Evolutionary conservation across 2,797 vertebrate species (phyloP).

Genomic region (Acanthurus leucopareius): DNA sequence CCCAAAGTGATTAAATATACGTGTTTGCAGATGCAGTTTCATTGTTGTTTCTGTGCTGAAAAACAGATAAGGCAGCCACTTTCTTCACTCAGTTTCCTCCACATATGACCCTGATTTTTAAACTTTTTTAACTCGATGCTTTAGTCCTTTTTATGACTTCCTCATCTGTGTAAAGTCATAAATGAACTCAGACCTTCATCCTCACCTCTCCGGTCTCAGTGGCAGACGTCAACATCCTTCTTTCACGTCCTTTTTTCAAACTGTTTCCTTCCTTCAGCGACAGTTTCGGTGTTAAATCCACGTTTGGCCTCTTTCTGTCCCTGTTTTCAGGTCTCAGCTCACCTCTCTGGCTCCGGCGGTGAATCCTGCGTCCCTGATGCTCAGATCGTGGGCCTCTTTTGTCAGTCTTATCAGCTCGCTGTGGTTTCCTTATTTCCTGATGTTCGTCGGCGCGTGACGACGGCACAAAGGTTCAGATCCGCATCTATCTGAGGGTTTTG

Average conservation of each 20-base stretch:
- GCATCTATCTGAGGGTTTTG: constrained; percentile 39
- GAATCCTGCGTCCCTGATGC: not conserved
- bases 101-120: no score
- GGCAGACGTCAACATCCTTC: not conserved
- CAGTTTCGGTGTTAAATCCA: not conserved
- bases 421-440: constrained; percentile 41
- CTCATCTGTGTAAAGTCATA: not conserved
- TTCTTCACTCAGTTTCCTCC: no score
- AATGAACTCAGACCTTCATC: not conserved
- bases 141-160: no score
- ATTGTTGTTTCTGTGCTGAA: no score
- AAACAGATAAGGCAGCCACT: no score
- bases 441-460: constrained; percentile 21
- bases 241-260: not conserved
- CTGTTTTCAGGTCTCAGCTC: not conserved
- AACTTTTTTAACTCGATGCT: no score
- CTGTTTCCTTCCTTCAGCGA: not conserved
- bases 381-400: constrained; percentile 28
- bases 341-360: not conserved
- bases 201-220: not conserved
- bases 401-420: constrained; percentile 29
- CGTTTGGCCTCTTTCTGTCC: not conserved
- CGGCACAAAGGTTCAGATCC: constrained; percentile 42
- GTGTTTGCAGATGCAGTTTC: no score
- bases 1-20: no score